These are phyloP conservation scores for Panopea generosa DNA, from an alignment of 2,888 invertebrate species.

Conservation along the genomic window DNA sequence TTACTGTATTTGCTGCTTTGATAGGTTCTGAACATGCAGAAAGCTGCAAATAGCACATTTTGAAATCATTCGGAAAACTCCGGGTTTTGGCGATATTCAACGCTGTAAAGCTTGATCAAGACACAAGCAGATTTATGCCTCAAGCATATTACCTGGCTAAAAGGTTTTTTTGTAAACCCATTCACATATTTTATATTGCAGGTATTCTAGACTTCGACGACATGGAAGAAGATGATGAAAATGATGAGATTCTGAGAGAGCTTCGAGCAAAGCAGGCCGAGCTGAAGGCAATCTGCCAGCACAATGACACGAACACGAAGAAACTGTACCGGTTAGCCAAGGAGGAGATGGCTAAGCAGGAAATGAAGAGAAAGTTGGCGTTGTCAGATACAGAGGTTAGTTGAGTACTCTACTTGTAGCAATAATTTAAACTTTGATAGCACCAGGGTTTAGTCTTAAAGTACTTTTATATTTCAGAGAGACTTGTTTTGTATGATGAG, in stretches of 20 bases:
- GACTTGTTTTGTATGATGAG: no score
- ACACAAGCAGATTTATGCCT: no score
- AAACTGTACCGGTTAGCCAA: slow-evolving; percentile 90
- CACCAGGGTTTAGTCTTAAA: not conserved
- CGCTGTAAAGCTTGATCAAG: no score
- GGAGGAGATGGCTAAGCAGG: slow-evolving; percentile 92
- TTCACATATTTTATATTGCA: slow-evolving; percentile 48
- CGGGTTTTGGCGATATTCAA: no score
- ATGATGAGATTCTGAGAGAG: slow-evolving; percentile 93
- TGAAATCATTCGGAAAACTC: no score
- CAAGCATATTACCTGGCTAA: no score
- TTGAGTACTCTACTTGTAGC: not conserved
- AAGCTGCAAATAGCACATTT: no score
- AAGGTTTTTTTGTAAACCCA: no score
- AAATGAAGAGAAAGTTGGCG: slow-evolving; percentile 91
- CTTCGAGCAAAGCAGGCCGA: slow-evolving; percentile 95
- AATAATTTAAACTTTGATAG: not conserved
- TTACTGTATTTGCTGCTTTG: no score
- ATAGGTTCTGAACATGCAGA: no score
- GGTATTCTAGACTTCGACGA: slow-evolving; percentile 84
- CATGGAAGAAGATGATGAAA: slow-evolving; percentile 86
- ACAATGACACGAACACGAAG: slow-evolving; percentile 91
- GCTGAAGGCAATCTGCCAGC: slow-evolving; percentile 85
- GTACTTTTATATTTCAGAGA: no score
- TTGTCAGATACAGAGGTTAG: slow-evolving; percentile 88